Base-by-base conservation (phyloP, 2,113 vertebrate genomes). In the Plecturocebus donacophilus region DNA sequence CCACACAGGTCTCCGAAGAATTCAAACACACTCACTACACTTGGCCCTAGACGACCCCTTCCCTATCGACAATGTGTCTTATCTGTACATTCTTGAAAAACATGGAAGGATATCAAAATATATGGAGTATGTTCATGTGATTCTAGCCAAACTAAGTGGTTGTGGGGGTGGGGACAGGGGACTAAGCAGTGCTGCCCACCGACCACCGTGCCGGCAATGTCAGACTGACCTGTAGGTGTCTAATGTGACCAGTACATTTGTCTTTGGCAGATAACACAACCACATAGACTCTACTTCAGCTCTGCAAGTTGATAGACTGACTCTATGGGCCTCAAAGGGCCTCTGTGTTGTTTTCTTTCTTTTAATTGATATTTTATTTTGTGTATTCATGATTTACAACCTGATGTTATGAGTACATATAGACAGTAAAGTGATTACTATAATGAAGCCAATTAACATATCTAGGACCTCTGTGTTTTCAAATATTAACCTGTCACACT, bases 401-500 rank as follows among this genome's bases (percentile, higher is more conserved):
- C 3, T 40, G 70, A 27, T 77, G 45, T 47, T 32, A 32, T 77
- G 75, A 45, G 75, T 47, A 32, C 42, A 47, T 47, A 30, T 19
- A 27, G 42, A 77, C 30, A 77, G 42, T 19, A 32, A 77, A 47
- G 8, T 47, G 7, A 25, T 47, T 76, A 30, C 73, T 30, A 17
- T 45, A 14, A 47, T 47, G 42, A 77, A 19, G 27, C 42, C 32
- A 4, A 47, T 77, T 47, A 47, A 32, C 75, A 10, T 77, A 47
- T 47, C 42, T 77, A 77, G 42, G 75, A 77, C 14, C 40, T 45
- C 70, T 68, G 35, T 49, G 35, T 71, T 75, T 79, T 61, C 47
- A n/a, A 35, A 20, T 64, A 87, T 32, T 93, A 73, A 93, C 61
- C 14, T 79, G 2, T 83, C 73, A 32, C 81, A 73, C 83, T 98